Percentiles rank a stretch among this genome's conserved stretches.
Conservation (phyloP, 2,888 invertebrate species). For the Noctua pronuba region DNA sequence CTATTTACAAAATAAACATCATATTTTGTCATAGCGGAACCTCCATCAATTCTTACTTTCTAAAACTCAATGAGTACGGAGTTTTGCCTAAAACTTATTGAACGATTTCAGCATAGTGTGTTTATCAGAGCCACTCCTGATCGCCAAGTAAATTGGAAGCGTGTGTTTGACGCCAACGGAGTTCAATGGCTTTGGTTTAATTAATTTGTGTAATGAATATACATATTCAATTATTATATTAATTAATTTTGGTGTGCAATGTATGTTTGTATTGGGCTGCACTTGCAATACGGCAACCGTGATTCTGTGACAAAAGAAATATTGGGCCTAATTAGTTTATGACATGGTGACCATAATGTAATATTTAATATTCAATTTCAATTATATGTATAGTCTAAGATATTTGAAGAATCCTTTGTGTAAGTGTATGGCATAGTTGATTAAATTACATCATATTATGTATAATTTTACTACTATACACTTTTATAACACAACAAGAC, state of each 20-base stretch:
- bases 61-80: not conserved
- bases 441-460: not conserved
- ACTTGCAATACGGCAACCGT: constrained; percentile 10
- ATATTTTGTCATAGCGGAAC: not conserved
- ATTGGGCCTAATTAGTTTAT: too few species aligned
- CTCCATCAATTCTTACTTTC: too few species aligned
- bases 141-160: constrained; percentile 47
- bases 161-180: constrained; percentile 52
- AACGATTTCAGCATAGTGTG: constrained; percentile 16
- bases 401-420: not conserved
- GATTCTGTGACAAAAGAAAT: not conserved
- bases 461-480: not conserved
- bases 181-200: constrained; percentile 53
- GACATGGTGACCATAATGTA: not conserved
- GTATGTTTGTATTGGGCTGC: not conserved
- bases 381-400: not conserved
- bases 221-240: constrained; percentile 47
- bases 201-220: constrained; percentile 58
- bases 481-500: too few species aligned
- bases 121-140: constrained; percentile 32
- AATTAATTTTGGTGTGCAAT: constrained; percentile 36
- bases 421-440: not conserved
- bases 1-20: too few species aligned
- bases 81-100: constrained; percentile 13
- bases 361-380: too few species aligned